Base-by-base conservation (phyloP, 2,113 vertebrate genomes). In the Piprites chloris region DNA sequence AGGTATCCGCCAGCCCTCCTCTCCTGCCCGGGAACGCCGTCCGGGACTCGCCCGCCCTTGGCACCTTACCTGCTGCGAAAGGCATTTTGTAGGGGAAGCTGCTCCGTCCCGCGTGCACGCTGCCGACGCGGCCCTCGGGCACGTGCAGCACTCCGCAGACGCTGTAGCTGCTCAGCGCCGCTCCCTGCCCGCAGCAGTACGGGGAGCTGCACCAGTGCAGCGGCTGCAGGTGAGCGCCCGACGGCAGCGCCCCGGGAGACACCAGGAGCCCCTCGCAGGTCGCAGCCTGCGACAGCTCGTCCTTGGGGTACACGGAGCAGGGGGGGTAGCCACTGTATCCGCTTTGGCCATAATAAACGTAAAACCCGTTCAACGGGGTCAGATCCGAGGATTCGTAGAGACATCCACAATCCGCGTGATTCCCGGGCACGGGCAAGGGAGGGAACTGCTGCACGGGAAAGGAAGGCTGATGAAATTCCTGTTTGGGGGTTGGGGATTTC, bases 171-270 rank as follows among this genome's bases (percentile, higher is more conserved):
- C 95, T 98, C 44, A 98, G 93, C 56, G 98, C 98, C 33, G 98
- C 95, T 63, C 99, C 98, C 94, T 99, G 98, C 16, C 98, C 98
- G 13, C 98, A 99, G 87, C 98, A 99, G 66, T 98, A 98, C 9
- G 98, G 98, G 16, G 99, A 98, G 93, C 94, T 98, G 94, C 99
- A 98, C 98, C 99, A 99, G 80, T 98, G 98, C 58, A 99, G 98
- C 11, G 98, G 99, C 92, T 98, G 97, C 83, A 98, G 98, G 32
- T 95, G 98, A 88, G 98, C 98, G 80, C 98, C 98, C 9, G 98
- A 98, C 8, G 98, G 97, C 94, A 98, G 98, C 28, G 99, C 97
- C 62, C 98, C 93, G 0, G 98, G 96, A 12, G 98, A 97, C 20
- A 99, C 97, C 82, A 99, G 97, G 61, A 99, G 98, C 95, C 98